phyloP scores from a whole-genome alignment of 2,113 vertebrate species.

The Tetraodon nigroviridis region DNA sequence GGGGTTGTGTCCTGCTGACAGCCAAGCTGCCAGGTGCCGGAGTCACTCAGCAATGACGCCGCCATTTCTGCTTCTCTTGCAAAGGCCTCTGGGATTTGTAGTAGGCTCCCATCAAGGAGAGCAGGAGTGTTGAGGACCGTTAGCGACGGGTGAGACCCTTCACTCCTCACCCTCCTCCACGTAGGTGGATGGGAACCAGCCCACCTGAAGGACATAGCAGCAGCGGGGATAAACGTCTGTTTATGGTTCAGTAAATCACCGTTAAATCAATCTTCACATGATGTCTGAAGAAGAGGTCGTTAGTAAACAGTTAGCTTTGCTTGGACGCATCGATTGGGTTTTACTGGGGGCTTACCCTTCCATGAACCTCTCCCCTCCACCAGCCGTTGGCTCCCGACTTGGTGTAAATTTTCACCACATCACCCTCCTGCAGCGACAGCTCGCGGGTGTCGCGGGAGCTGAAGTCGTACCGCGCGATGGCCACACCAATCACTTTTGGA shows the following conservation, averaged over 20 bases:
- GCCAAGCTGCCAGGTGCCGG: slow-evolving; percentile 50
- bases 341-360: slow-evolving; percentile 75
- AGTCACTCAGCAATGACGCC: slow-evolving; percentile 39
- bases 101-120: slow-evolving; percentile 16
- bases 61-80: slow-evolving; percentile 12
- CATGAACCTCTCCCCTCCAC: slow-evolving; percentile 96
- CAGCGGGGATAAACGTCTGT: neutral
- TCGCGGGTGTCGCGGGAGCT: slow-evolving; percentile 91
- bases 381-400: slow-evolving; percentile 93
- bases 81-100: slow-evolving; percentile 42
- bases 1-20: slow-evolving; percentile 40
- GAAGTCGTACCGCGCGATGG: slow-evolving; percentile 95
- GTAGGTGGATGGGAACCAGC: slow-evolving; percentile 98
- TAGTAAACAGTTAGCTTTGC: too few species aligned
- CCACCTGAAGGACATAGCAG: slow-evolving; percentile 75
- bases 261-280: too few species aligned
- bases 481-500: slow-evolving; percentile 90
- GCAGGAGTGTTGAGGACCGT: slow-evolving; percentile 6
- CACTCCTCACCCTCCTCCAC: slow-evolving; percentile 93
- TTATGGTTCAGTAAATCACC: too few species aligned
- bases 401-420: slow-evolving; percentile 94
- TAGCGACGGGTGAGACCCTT: slow-evolving; percentile 25
- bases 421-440: slow-evolving; percentile 88
- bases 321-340: too few species aligned
- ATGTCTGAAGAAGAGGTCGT: too few species aligned